Base-by-base conservation (phyloP, 2,888 invertebrate species). In the Operophtera brumata region DNA sequence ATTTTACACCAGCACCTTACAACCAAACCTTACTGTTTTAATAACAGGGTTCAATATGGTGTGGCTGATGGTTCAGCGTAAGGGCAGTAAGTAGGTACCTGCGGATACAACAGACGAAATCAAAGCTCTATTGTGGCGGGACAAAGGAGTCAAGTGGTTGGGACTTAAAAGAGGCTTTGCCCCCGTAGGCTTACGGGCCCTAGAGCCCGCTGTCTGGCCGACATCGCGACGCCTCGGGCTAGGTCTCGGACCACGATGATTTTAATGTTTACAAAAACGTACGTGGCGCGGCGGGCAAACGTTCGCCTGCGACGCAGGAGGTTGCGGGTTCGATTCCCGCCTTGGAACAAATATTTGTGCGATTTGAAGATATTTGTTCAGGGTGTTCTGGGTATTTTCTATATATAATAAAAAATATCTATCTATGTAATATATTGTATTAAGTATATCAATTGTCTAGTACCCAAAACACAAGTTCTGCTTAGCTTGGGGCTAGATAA, bases 71-170 rank as follows among this genome's bases (percentile, higher is more conserved):
- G 41, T 4, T 25, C 9, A 42, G 46, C 44, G 45, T 46, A 12
- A 56, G 48, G 51, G 48, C 37, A 35, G 47, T 54, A 43, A 20
- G 20, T 20, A 49, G 61, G 68, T 82, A 81, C 83, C 83, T 82
- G 82, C 67, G 46, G 54, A 54, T 52, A 82, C 80, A 84, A 84
- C 79, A 67, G 72, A 63, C 68, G 69, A 74, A 84, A 84, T 83
- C 80, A 83, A 80, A 82, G 69, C 65, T 62, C 70, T 69, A 76
- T 84, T 83, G 80, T 84, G 63, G 51, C 35, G 61, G 59, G 65
- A 83, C 80, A 84, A 83, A 77, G 67, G 72, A 78, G 77, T 83
- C 83, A 82, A 84, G 83, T 84, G 82, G 73, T 34, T n/a, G 34
- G 71, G 28, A 10, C 12, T 42, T 26, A 66, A 57, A 55, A 51